Percentiles rank a stretch among this genome's conserved stretches.
phyloP scores from a whole-genome alignment of 1,140 invertebrate species.

The Agrilus planipennis region DNA sequence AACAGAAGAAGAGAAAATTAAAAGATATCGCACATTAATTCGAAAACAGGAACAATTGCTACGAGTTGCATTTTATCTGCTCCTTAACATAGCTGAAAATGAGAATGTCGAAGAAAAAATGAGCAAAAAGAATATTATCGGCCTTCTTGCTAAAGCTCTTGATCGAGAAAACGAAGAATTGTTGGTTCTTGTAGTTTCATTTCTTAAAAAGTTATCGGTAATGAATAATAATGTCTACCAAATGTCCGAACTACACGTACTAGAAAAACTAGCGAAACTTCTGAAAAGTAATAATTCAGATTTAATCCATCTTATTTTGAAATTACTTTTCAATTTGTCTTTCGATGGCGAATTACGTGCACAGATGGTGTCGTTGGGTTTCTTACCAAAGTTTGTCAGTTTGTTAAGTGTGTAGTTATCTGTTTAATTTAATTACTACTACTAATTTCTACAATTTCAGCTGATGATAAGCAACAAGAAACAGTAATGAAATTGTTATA shows the following conservation, averaged over 20 bases:
- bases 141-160: conserved; percentile 76
- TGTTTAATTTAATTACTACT: background rate
- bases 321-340: conserved; percentile 91
- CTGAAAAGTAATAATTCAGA: conserved; percentile 63
- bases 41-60: conserved; percentile 89
- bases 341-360: conserved; percentile 81
- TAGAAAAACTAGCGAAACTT: conserved; percentile 62
- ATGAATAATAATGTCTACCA: conserved; percentile 90
- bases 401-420: conserved; percentile 58
- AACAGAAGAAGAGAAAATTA: conserved; percentile 33
- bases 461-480: conserved; percentile 70
- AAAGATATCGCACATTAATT: conserved; percentile 28
- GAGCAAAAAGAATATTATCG: conserved; percentile 85
- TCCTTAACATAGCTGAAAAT: conserved; percentile 93
- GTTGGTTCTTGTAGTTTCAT: conserved; percentile 81
- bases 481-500: conserved; percentile 85
- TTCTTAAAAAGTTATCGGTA: conserved; percentile 90
- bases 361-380: conserved; percentile 81
- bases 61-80: conserved; percentile 77
- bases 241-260: conserved; percentile 66
- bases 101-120: conserved; percentile 93
- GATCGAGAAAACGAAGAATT: conserved; percentile 78
- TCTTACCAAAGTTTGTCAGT: conserved; percentile 81
- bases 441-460: conserved; percentile 1
- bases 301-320: conserved; percentile 75